These are phyloP conservation scores for Talpa occidentalis DNA, from an alignment of 2,113 vertebrate genomes.

Conservation along the genomic window DNA sequence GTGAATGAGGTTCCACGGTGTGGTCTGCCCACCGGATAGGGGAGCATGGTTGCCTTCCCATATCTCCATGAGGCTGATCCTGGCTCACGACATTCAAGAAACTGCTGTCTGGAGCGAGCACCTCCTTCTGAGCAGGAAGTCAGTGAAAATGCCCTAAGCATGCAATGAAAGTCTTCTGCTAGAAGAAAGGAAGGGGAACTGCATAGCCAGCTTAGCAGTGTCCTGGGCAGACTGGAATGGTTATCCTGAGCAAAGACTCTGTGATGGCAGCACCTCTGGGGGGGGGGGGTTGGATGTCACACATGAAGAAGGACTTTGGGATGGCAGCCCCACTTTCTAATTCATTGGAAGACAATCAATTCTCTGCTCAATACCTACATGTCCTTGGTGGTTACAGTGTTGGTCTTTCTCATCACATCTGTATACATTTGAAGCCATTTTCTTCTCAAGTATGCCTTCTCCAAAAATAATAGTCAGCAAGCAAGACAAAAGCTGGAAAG, in stretches of 20 bases:
- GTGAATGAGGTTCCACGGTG: fast-evolving
- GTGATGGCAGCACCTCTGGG: not conserved
- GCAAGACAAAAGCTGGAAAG: not conserved
- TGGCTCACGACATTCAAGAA: not conserved
- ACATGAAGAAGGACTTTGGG: not conserved
- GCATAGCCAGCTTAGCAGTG: not conserved
- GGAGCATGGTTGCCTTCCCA: not conserved
- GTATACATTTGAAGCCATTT: not conserved
- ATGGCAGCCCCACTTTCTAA: not conserved
- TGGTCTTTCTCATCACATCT: not conserved
- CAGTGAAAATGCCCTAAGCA: not conserved
- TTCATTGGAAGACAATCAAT: not conserved
- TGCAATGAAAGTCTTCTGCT: not conserved
- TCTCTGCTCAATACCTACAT: not conserved
- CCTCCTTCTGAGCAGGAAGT: not conserved
- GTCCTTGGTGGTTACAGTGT: not conserved
- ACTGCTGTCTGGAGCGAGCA: not conserved
- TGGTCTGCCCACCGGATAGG: not conserved
- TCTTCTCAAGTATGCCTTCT: not conserved
- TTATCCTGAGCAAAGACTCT: not conserved
- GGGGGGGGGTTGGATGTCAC: not conserved
- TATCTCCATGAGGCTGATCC: not conserved
- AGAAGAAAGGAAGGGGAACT: not conserved
- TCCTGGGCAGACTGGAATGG: not conserved
- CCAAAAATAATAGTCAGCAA: not conserved